phyloP scores from a whole-genome alignment of 2,888 invertebrate genomes.

The Melanargia galathea region DNA sequence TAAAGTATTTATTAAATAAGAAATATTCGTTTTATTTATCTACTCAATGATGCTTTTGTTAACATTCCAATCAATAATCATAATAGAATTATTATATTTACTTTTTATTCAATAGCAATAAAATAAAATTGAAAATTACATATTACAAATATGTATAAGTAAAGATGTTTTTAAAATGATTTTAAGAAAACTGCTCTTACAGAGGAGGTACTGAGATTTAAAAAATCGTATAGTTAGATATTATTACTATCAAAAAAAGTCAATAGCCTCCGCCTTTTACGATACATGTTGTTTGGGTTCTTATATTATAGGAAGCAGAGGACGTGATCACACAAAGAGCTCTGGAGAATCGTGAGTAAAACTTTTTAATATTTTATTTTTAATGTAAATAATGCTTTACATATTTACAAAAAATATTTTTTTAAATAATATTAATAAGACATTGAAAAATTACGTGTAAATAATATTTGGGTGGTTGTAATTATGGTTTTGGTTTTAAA shows the following conservation, averaged over 20 bases:
- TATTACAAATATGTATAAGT: too few species aligned
- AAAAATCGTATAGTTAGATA: too few species aligned
- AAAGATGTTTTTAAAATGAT: too few species aligned
- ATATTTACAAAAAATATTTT: background rate
- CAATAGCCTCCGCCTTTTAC: too few species aligned
- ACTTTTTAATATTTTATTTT: background rate
- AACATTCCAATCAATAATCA: background rate
- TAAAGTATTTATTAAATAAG: constrained; percentile 78
- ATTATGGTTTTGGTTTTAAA: constrained; percentile 12
- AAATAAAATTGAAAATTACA: background rate
- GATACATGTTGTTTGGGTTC: constrained; percentile 5
- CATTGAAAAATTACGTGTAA: constrained; percentile 1
- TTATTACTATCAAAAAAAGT: background rate
- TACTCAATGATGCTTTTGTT: background rate
- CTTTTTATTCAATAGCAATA: background rate
- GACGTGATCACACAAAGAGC: constrained; percentile 64
- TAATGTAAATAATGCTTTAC: background rate
- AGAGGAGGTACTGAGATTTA: too few species aligned
- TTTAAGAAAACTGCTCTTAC: too few species aligned
- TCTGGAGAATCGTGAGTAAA: constrained; percentile 78
- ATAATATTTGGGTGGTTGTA: constrained; percentile 20
- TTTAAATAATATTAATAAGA: background rate
- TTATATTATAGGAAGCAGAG: constrained; percentile 52
- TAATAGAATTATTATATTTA: background rate
- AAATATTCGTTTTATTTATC: constrained; percentile 37